These are phyloP conservation scores for Pasiphila rectangulata DNA, from an alignment of 2,888 invertebrate species.

Conservation along the genomic window DNA sequence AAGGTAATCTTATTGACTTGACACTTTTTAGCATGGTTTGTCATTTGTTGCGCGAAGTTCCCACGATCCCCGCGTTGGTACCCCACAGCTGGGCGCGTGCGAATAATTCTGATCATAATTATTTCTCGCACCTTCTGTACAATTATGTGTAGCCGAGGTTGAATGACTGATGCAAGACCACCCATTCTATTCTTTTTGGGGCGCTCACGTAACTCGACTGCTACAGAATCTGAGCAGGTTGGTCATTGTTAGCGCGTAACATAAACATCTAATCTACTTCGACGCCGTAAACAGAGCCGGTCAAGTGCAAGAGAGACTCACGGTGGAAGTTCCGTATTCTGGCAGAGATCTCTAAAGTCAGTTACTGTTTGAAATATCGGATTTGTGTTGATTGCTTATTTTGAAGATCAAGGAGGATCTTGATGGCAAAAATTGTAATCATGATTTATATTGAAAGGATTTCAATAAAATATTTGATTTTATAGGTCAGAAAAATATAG, in stretches of 20 bases:
- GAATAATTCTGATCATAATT: constrained; percentile 57
- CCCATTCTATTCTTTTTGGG: constrained; percentile 58
- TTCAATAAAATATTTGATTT: too few species aligned
- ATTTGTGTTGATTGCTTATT: too few species aligned
- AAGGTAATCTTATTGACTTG: constrained; percentile 50
- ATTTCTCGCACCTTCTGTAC: constrained; percentile 54
- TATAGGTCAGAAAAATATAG: too few species aligned
- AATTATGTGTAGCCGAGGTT: constrained; percentile 55
- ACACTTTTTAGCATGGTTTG: constrained; percentile 51
- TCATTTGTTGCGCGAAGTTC: constrained; percentile 51
- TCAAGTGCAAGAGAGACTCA: too few species aligned
- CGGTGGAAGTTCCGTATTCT: too few species aligned
- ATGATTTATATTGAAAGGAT: too few species aligned
- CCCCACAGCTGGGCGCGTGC: constrained; percentile 56
- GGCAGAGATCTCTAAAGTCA: too few species aligned
- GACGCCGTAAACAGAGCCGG: too few species aligned
- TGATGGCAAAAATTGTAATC: too few species aligned
- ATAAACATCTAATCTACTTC: constrained; percentile 19
- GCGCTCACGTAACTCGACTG: constrained; percentile 58
- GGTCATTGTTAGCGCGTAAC: constrained; percentile 12
- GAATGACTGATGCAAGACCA: constrained; percentile 62
- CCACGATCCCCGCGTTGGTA: constrained; percentile 47
- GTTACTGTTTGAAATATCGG: too few species aligned
- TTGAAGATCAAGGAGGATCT: too few species aligned
- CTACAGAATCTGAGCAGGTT: constrained; percentile 46